A percentile compares a stretch with the other conserved stretches of the same genome.
Conservation (phyloP, 1,140 invertebrate genomes). For the Drosophila eugracilis region DNA sequence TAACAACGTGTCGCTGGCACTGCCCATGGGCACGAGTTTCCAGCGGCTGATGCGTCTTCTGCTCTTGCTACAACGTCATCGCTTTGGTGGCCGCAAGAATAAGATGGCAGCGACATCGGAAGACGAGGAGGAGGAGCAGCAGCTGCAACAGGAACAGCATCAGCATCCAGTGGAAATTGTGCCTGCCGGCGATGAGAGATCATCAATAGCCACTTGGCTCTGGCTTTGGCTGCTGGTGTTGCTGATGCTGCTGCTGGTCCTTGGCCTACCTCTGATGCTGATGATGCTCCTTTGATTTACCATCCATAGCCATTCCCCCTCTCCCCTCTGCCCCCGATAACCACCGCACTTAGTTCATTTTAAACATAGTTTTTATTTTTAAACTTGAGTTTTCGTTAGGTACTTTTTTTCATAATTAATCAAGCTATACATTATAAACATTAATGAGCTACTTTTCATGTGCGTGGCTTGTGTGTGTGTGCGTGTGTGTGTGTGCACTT, state of each 20-base stretch:
- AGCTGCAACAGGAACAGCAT: not conserved
- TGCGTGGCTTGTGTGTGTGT: slow-evolving; percentile 19
- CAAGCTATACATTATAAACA: slow-evolving; percentile 7
- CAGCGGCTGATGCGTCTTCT: slow-evolving; percentile 43
- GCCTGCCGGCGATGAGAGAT: not conserved
- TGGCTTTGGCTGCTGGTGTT: slow-evolving; percentile 34
- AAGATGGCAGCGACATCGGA: not conserved
- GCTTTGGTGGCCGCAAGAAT: slow-evolving; percentile 7
- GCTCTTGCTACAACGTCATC: slow-evolving; percentile 22
- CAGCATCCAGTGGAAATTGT: slow-evolving; percentile 5
- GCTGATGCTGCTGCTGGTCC: slow-evolving; percentile 44
- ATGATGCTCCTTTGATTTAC: slow-evolving; percentile 16
- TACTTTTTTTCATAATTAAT: slow-evolving; percentile 27
- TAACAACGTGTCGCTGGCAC: slow-evolving; percentile 70
- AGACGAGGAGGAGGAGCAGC: not conserved
- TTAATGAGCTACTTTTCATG: slow-evolving; percentile 20
- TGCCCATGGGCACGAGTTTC: slow-evolving; percentile 9
- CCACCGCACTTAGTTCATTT: slow-evolving; percentile 64
- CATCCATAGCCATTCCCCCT: slow-evolving; percentile 9
- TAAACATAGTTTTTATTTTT: slow-evolving; percentile 35
- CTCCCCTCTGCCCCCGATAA: too few relatives aligned
- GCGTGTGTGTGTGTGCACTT: slow-evolving; percentile 18
- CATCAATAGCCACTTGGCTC: slow-evolving; percentile 9
- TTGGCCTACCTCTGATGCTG: slow-evolving; percentile 28
- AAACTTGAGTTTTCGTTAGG: slow-evolving; percentile 19